Base-by-base conservation (phyloP, 1,140 invertebrate genomes). In the Eueides isabella region DNA sequence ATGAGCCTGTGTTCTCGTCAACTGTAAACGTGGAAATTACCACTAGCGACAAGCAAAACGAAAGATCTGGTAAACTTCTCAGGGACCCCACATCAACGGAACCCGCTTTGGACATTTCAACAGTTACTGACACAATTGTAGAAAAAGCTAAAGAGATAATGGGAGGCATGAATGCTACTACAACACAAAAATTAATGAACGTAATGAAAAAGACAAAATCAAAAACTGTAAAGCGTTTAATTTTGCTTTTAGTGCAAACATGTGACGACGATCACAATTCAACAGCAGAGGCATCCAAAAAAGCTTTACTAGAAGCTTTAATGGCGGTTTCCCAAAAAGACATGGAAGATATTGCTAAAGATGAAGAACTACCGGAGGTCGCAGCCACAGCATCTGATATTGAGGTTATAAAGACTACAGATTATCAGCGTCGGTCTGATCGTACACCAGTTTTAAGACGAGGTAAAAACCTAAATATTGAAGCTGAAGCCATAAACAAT, bases 131-230 rank as follows among this genome's bases (percentile, higher is more conserved):
- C 41, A 95, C 95, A n/a, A 94, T 95, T 55, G 94, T 95, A 71
- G 92, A 94, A 67, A 95, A 95, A 79, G 96, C 96, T 5, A 95
- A 96, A 76, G 94, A 96, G 85, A 95, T 97, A 82, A 96, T 97
- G 81, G 95, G 95, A 1, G 95, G 95, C 12, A 93, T 97, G 44
- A 97, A 97, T 80, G 95, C 95, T 35, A 95, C 96, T 0, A 96
- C 96, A 77, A 95, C 96, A 0, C 94, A 96, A 79, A 96, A 96
- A 64, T 86, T 97, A 48, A 96, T 96, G 94, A 95, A 95, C 72
- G 96, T 97, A 6, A 97, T 97, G 96, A 95, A 96, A 78, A 95
- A 97, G 86, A 97, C 96, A 3, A 95, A 94, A 71, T 97, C 97
- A 84, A 95, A 95, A 61, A 96, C 96, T 1, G 96, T 97, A 0